Base-by-base conservation (phyloP, 2,797 vertebrate species). In the Tokudaia muenninki region DNA sequence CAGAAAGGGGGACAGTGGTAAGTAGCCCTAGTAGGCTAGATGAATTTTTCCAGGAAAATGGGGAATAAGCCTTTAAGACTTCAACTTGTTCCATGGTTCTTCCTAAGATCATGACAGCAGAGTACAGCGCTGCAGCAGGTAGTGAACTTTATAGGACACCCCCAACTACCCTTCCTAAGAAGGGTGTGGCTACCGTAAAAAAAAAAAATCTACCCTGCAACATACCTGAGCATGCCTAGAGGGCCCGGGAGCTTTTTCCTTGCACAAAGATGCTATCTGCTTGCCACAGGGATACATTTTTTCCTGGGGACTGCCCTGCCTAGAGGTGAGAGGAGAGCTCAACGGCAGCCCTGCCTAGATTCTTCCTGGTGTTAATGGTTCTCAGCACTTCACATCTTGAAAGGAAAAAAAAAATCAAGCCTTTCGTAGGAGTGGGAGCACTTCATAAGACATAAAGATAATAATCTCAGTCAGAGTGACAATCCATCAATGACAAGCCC, bases 41-140 rank as follows among this genome's bases (percentile, higher is more conserved):
- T 81, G 81, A 74, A 88, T 55, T 91, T 80, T 79, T 59, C 89
- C 88, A 89, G 70, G 24, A 93, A 96, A 95, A 95, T 57, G 59
- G 89, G 50, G 34, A 79, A 22, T 83, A 79, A 47, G 50, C 11
- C 72, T 70, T 87, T 31, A 41, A 50, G 74, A 70, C 26, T 61
- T 87, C 84, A 95, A 14, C 47, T 57, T 17, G 21, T 52, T 82
- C 12, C 0, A 0, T 70, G 31, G 65, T 67, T 78, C 70, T 78
- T 77, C 77, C 34, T 63, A 61, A 91, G 41, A 41, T 57, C 55
- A 88, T 11, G 26, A 24, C 24, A 65, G 59, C 78, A 83, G n/a
- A n/a, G 34, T 41, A 65, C 22, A 93, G 75, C 31, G 63, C 31
- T 55, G 61, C 13, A n/a, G 61, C 13, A n/a, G 41, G 10, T 7